A percentile compares a stretch with the other conserved stretches of the same genome.
Evolutionary conservation across 2,113 vertebrate species (phyloP).

Genomic region (Toxostoma redivivum): DNA sequence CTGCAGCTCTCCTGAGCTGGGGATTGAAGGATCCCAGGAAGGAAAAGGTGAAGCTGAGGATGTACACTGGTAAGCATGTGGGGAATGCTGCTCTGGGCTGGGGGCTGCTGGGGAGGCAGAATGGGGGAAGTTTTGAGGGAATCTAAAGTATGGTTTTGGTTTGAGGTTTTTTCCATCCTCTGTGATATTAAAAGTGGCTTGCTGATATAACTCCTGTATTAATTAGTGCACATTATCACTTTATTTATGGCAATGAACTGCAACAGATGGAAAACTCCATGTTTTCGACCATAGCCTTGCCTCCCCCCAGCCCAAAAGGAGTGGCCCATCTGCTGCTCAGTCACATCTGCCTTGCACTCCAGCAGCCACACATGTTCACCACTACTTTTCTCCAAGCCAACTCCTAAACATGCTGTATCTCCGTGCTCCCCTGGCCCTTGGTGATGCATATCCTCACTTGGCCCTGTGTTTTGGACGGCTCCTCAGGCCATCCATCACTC

Average conservation of each 20-base stretch:
- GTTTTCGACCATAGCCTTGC: not conserved
- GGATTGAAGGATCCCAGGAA: not conserved
- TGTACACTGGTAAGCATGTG: accelerated
- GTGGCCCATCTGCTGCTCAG: not conserved
- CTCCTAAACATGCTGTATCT: accelerated
- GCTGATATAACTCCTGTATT: not conserved
- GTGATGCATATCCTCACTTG: accelerated
- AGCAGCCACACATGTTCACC: not conserved
- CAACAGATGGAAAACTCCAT: not conserved
- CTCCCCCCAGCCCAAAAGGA: not conserved
- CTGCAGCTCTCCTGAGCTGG: not conserved
- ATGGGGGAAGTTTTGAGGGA: not conserved
- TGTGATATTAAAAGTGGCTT: not conserved
- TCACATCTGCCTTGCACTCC: not conserved
- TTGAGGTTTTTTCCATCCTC: not conserved
- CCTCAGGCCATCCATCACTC: accelerated
- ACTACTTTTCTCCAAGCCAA: not conserved
- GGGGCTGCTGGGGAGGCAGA: not conserved
- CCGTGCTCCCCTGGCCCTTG: accelerated
- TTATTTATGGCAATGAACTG: not conserved
- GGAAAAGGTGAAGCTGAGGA: not conserved
- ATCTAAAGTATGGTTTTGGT: not conserved
- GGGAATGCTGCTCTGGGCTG: not conserved
- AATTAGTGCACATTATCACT: not conserved
- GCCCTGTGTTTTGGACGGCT: not conserved